Conservation (phyloP, 2,888 invertebrate species). For the Andricus quercusramuli region DNA sequence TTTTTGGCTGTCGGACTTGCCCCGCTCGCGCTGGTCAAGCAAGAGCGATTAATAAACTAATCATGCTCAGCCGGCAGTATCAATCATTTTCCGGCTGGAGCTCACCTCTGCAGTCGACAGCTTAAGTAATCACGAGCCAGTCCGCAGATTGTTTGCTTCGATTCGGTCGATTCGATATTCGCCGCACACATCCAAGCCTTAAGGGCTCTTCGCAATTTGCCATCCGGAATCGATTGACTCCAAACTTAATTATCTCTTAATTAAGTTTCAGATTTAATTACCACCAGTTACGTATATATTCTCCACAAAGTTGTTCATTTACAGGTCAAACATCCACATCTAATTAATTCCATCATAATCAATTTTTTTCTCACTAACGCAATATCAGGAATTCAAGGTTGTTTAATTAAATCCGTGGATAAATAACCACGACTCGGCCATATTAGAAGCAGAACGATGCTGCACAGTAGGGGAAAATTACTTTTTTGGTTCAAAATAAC, state of each 20-base stretch:
- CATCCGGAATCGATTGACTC: slow-evolving; percentile 35
- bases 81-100: slow-evolving; percentile 69
- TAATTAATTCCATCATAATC: neutral
- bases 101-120: slow-evolving; percentile 68
- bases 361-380: neutral
- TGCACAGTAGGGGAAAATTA: no score
- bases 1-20: slow-evolving; percentile 53
- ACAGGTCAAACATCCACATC: neutral
- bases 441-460: no score
- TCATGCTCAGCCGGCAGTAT: slow-evolving; percentile 70
- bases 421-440: no score
- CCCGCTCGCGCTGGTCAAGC: slow-evolving; percentile 64
- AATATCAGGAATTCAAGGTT: no score
- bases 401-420: no score
- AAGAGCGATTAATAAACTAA: slow-evolving; percentile 73
- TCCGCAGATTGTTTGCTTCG: slow-evolving; percentile 64
- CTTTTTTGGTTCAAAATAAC: no score
- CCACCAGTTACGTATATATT: neutral
- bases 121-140: slow-evolving; percentile 63
- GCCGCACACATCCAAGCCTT: slow-evolving; percentile 31
- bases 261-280: slow-evolving; percentile 40
- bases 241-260: slow-evolving; percentile 38
- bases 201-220: slow-evolving; percentile 40
- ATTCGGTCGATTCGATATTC: slow-evolving; percentile 62
- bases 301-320: neutral